Evolutionary conservation across 2,888 invertebrate species (phyloP), one percentile per base, ranked within the genome.

Genomic region (Euplagia quadripunctaria): DNA sequence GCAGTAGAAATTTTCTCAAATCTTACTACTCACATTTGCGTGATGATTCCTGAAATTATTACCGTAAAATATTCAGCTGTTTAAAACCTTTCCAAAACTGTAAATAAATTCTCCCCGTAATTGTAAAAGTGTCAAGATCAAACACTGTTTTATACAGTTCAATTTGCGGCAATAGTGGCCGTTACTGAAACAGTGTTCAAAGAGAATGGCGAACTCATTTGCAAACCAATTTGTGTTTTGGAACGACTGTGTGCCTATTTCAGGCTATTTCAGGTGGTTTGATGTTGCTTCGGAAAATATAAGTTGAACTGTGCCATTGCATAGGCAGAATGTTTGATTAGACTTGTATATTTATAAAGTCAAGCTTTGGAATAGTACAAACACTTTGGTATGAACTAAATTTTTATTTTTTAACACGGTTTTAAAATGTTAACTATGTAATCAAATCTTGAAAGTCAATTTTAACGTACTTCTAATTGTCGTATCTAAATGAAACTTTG

Each of bases 141-240:
- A 72, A 68, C 68, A 68, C 14, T 42, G 49, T 64, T 0, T 20
- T 46, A 61, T n/a, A 67, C 31, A 69, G 20, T 69, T 64, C 55
- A 49, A 73, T 68, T 69, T 55, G 41, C 51, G 51, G 20, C 43
- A 31, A 41, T n/a, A 17, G 68, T 46, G 51, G 52, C 46, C 55
- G 52, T 43, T 20, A 64, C 64, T 64, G 64, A 61, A 69, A 69
- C 73, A 42, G 49, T 64, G 42, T 73, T 73, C 73, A 73, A 73
- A 69, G 68, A 65, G 68, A 71, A 68, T 55, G 42, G 64, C 12
- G 64, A 74, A 71, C 71, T 74, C 74, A 74, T 71, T 74, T 74
- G 68, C 65, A 20, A 75, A 61, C 65, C 74, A 75, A 75, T 70
- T 71, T 67, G 74, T 68, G 64, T 17, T 49, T 66, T 20, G 61